phyloP scores from a whole-genome alignment of 64 coral and sea anemone species.

The Dendronephthya gigantea region DNA sequence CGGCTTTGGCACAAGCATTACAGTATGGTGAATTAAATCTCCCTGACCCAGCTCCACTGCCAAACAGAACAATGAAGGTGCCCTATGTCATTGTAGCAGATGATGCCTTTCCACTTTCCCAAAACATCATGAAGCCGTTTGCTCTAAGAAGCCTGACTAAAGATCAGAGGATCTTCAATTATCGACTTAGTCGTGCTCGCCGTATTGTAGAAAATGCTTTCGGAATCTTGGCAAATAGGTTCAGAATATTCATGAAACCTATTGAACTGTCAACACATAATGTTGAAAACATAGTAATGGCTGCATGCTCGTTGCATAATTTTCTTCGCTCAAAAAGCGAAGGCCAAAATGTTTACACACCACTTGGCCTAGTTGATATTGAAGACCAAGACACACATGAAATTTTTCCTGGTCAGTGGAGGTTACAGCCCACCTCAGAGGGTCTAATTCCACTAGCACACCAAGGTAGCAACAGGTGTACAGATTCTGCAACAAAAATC shows the following conservation, averaged over 20 bases:
- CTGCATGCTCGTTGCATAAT: conserved; percentile 28
- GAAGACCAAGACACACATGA: conserved; percentile 14
- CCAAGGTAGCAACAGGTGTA: conserved; percentile 13
- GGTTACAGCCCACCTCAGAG: background rate
- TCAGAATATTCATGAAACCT: conserved; percentile 3
- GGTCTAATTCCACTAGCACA: background rate
- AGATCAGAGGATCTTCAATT: conserved; percentile 16
- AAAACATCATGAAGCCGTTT: background rate
- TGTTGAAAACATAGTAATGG: conserved; percentile 24
- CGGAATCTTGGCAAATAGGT: conserved; percentile 16
- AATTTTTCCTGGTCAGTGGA: conserved; percentile 28
- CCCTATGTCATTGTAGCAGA: background rate
- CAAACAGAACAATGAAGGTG: background rate
- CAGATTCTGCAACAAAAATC: conserved; percentile 17
- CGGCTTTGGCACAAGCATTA: background rate
- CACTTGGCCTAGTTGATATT: background rate
- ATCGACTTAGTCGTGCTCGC: background rate
- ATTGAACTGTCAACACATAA: conserved; percentile 23
- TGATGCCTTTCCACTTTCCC: background rate
- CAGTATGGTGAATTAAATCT: background rate
- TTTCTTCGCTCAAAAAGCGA: conserved; percentile 1
- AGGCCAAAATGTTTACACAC: background rate
- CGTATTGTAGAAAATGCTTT: conserved; percentile 16
- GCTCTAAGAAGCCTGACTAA: background rate
- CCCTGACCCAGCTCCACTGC: background rate